Base-by-base conservation (phyloP, 2,888 invertebrate species). In the Operophtera brumata region DNA sequence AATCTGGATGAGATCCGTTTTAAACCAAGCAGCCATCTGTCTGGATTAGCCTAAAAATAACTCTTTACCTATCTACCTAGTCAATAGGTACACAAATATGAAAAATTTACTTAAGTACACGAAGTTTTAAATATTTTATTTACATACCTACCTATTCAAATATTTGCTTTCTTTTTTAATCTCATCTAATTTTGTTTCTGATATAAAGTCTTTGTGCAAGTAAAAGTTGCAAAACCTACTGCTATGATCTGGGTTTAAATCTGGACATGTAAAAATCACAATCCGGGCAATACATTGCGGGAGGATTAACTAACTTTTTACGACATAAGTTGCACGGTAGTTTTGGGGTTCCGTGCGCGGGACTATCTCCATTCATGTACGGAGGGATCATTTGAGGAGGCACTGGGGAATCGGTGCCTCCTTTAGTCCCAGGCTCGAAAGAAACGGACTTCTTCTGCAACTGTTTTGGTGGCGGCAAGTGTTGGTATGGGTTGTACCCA, bases 251-350 rank as follows among this genome's bases (percentile, higher is more conserved):
- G 39, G 94, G 94, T 74, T 94, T 93, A 81, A 95, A 95, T 73
- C 95, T 91, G 60, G 96, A 96, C 94, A 98, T 95, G 77, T 97
- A 98, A 86, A 95, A 97, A 77, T 97, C 96, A 85, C 97, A 97
- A 84, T 97, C 97, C 45, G 94, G 92, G 83, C 97, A 98, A 78
- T 97, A 97, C 67, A 94, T 92, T 32, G 94, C 93, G 10, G 96
- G 95, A 11, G 94, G 92, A 44, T 91, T 92, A 12, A 96, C 94
- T 60, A 94, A 92, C 74, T 96, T 96, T 79, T 97, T 97, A 54
- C 96, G 92, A 83, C 97, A 98, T 67, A 98, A 91, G 83, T 96
- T 95, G 80, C 97, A 97, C 55, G 94, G 94, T 8, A 92, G 90
- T 54, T 94, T 93, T 67, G 93, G 82, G 35, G 73, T 49, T 13